Evolutionary conservation across 2,888 invertebrate species (phyloP), one percentile per base, ranked within the genome.

Genomic region (Drosophila nigricruria): DNA sequence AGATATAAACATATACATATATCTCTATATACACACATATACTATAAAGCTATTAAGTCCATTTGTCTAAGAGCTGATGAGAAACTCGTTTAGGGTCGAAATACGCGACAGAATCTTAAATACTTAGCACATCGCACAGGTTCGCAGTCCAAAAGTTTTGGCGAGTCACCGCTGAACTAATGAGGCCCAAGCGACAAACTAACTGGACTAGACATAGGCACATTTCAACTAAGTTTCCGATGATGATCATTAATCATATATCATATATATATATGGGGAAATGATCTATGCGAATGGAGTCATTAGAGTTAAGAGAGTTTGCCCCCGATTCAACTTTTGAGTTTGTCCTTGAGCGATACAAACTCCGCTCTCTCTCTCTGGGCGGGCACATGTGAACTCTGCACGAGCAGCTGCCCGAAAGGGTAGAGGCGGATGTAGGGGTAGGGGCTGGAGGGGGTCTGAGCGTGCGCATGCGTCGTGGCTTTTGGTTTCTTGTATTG

Each of bases 21-120:
- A 16, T 5, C 23, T 8, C 1, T 8, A 27, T 9, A 16, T 32
- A 18, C 12, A 10, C 10, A 49, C 5, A 10, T 12, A 49, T 30
- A 16, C 30, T 34, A 40, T 47, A 34, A 49, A 40, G 69, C 73
- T 63, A 72, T 67, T 64, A 67, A 74, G 81, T 79, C 60, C 67
- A 84, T 75, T 72, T 38, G 66, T 60, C 47, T 66, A 25, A 1
- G 45, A 54, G 52, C 54, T 45, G 38, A 32, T 36, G 12, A 25
- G 36, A 71, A 78, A 77, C 84, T 67, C 59, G 82, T 81, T 81
- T 81, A 57, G 72, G 71, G 72, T 71, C 43, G 53, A 67, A 68
- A 63, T 56, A 68, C 59, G 34, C 62, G 40, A 30, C 40, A 54
- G 57, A 61, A 58, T 70, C 71, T 64, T 42, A 62, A 73, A 32